Percentiles rank a stretch among this genome's conserved stretches.
phyloP scores from a whole-genome alignment of 2,113 vertebrate species.

The Heteronetta atricapilla region DNA sequence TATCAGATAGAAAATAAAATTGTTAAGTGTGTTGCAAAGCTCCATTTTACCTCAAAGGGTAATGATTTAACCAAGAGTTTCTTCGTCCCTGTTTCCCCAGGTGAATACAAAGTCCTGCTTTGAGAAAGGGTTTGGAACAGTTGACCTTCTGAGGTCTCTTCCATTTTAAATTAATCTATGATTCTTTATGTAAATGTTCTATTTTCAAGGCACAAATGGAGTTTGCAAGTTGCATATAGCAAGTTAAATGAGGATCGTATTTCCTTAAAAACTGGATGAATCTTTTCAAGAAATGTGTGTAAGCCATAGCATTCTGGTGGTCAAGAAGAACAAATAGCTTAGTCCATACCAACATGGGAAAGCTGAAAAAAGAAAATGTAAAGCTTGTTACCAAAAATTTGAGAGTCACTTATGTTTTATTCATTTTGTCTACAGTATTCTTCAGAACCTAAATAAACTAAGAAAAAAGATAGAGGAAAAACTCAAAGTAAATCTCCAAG shows the following conservation, averaged over 20 bases:
- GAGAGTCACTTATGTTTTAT: not conserved
- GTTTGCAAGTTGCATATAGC: not conserved
- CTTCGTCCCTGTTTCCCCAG: not conserved
- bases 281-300: not conserved
- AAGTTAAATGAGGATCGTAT: not conserved
- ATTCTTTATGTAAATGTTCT: not conserved
- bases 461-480: not conserved
- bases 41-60: not conserved
- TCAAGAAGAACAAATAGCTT: not conserved
- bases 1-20: not conserved
- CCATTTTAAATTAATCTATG: not conserved
- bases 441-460: not conserved
- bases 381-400: not conserved
- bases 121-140: not conserved
- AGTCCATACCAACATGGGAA: not conserved
- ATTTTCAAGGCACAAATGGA: not conserved
- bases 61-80: not conserved
- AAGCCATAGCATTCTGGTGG: not conserved
- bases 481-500: not conserved
- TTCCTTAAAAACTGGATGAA: not conserved
- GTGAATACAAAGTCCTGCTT: not conserved
- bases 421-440: not conserved
- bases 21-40: not conserved
- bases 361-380: not conserved
- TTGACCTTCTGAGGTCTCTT: not conserved